A percentile compares a stretch with the other conserved stretches of the same genome.
phyloP scores from a whole-genome alignment of 2,797 vertebrate species.

The Cyprinodon diabolis region DNA sequence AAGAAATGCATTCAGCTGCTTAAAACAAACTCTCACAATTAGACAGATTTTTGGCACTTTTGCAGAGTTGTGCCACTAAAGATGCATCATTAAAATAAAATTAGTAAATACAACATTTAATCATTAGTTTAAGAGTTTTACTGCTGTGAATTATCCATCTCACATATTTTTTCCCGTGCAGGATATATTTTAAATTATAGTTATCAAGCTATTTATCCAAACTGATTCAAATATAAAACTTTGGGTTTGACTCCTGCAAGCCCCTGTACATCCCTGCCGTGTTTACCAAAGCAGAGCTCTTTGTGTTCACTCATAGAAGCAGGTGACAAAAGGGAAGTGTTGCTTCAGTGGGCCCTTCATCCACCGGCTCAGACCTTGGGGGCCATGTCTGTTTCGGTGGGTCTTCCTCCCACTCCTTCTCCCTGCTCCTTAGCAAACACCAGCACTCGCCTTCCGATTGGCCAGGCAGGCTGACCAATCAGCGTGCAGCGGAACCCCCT shows the following conservation, averaged over 20 bases:
- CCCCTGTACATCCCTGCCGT: slow-evolving; percentile 14
- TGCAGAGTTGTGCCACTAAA: not conserved
- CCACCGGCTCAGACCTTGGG: slow-evolving; percentile 42
- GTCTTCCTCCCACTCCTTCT: slow-evolving; percentile 27
- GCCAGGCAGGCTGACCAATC: slow-evolving; percentile 70
- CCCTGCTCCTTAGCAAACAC: slow-evolving; percentile 67
- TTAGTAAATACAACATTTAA: not conserved
- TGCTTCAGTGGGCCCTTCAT: slow-evolving; percentile 60
- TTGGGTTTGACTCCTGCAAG: not conserved
- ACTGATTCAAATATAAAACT: not conserved
- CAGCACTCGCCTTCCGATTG: slow-evolving; percentile 66
- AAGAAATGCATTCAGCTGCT: not conserved
- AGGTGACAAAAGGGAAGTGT: slow-evolving; percentile 48
- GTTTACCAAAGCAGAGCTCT: slow-evolving; percentile 27
- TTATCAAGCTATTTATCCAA: not conserved
- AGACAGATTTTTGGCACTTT: not conserved
- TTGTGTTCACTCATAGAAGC: slow-evolving; percentile 47
- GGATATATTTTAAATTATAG: not conserved
- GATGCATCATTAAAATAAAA: not conserved
- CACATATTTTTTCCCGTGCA: not conserved
- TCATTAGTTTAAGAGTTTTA: not conserved
- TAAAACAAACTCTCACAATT: not conserved
- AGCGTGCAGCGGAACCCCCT: slow-evolving; percentile 43
- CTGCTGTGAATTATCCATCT: not conserved
- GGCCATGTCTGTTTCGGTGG: slow-evolving; percentile 54